These are phyloP conservation scores for Cenopis cana DNA, from an alignment of 2,888 invertebrate genomes.

Conservation along the genomic window DNA sequence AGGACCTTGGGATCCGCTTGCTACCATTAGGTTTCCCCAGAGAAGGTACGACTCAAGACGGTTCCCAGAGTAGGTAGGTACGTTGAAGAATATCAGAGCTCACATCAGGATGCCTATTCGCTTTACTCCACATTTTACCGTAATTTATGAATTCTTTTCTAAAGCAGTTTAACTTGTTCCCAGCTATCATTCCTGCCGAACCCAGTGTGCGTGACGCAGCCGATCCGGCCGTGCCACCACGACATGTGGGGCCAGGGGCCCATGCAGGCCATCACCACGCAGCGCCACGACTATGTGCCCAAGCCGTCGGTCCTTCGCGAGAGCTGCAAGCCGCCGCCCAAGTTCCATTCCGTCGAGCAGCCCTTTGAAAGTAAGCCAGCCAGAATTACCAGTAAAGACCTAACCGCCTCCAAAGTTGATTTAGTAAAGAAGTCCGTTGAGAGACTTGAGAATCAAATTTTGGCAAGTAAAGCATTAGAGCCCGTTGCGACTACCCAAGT, in stretches of 20 bases:
- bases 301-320: slow-evolving; percentile 84
- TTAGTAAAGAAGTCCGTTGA: neutral
- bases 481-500: neutral
- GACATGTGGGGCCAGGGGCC: slow-evolving; percentile 87
- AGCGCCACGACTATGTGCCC: slow-evolving; percentile 90
- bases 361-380: slow-evolving; percentile 75
- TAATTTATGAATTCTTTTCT: neutral
- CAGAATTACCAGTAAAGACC: neutral
- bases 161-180: slow-evolving; percentile 20
- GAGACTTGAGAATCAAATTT: neutral
- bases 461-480: neutral
- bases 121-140: neutral
- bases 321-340: slow-evolving; percentile 71
- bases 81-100: neutral
- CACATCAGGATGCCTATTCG: neutral
- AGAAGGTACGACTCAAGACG: too few relatives aligned
- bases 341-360: slow-evolving; percentile 68
- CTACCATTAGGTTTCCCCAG: too few relatives aligned
- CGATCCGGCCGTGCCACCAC: slow-evolving; percentile 87
- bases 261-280: slow-evolving; percentile 90
- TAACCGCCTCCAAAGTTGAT: neutral
- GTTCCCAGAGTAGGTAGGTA: neutral
- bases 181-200: slow-evolving; percentile 86
- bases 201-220: slow-evolving; percentile 82
- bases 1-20: too few relatives aligned